Evolutionary conservation across 1,140 invertebrate species (phyloP).

Genomic region (Camponotus pennsylvanicus): DNA sequence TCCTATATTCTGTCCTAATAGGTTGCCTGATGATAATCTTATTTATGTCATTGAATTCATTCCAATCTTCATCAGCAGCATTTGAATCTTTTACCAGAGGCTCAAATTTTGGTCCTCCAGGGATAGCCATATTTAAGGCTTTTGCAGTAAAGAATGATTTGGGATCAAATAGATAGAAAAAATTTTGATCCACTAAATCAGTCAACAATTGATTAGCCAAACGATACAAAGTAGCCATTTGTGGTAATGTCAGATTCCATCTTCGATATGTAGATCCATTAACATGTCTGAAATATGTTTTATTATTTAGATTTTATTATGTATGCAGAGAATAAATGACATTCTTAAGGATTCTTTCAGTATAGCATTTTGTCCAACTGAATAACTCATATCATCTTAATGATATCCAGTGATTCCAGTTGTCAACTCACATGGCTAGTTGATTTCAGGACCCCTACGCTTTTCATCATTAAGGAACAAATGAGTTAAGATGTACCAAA

Average conservation of each 20-base stretch:
- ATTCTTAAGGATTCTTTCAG: conserved; percentile 74
- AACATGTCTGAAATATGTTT: conserved; percentile 90
- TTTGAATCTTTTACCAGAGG: conserved; percentile 99
- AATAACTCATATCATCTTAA: conserved; percentile 78
- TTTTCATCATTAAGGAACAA: conserved; percentile 86
- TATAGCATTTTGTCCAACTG: conserved; percentile 83
- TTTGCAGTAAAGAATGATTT: conserved; percentile 99
- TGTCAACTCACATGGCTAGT: conserved; percentile 87
- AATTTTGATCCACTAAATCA: conserved; percentile 99
- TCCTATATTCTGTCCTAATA: conserved; percentile 99
- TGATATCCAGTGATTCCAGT: conserved; percentile 70
- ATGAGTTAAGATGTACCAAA: not conserved
- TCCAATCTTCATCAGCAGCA: conserved; percentile 99
- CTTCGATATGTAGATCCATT: conserved; percentile 98
- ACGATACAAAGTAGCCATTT: conserved; percentile 99
- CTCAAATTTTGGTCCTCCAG: conserved; percentile 99
- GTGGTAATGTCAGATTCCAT: conserved; percentile 98
- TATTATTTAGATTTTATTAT: conserved; percentile 34
- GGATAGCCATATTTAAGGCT: conserved; percentile 99
- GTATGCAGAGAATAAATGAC: not conserved
- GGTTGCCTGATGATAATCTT: conserved; percentile 99
- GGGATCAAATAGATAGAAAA: conserved; percentile 99
- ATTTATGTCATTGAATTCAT: conserved; percentile 99
- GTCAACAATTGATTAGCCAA: conserved; percentile 99
- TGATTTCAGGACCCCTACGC: conserved; percentile 91